Evolutionary conservation across 92 coral and sea anemone genomes (phyloP).

Genomic region (Actinernus sp.): DNA sequence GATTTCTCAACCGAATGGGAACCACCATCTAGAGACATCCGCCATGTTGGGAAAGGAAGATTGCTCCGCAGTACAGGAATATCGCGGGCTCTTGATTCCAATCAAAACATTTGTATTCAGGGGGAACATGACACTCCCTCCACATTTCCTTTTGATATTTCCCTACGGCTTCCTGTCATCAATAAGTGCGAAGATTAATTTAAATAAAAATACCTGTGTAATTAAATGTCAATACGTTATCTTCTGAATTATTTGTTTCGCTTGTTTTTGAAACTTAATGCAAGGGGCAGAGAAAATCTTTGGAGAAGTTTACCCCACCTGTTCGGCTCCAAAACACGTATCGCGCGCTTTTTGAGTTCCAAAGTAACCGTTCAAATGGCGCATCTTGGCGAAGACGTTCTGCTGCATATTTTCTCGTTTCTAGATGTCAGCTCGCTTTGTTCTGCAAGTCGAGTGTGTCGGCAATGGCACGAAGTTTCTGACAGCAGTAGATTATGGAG

Average conservation of each 20-base stretch:
- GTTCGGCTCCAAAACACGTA: slow-evolving; percentile 33
- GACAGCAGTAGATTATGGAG: slow-evolving; percentile 61
- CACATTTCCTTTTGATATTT: too few relatives aligned
- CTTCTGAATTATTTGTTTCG: too few relatives aligned
- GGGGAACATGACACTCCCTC: too few relatives aligned
- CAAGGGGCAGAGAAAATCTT: too few relatives aligned
- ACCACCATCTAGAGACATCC: slow-evolving; percentile 24
- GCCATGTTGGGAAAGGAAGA: slow-evolving; percentile 19
- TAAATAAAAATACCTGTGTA: too few relatives aligned
- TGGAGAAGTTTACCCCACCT: too few relatives aligned
- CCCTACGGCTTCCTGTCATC: too few relatives aligned
- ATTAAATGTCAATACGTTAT: too few relatives aligned
- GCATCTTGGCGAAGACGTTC: slow-evolving; percentile 46
- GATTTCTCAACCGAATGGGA: not conserved
- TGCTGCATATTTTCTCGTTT: slow-evolving; percentile 68
- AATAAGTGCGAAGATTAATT: too few relatives aligned
- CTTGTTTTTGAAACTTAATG: too few relatives aligned
- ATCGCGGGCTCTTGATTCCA: slow-evolving; percentile 68
- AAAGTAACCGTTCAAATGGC: too few relatives aligned
- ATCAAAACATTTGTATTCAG: too few relatives aligned
- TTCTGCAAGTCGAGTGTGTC: slow-evolving; percentile 61
- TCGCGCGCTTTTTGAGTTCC: slow-evolving; percentile 7
- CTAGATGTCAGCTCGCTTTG: slow-evolving; percentile 55
- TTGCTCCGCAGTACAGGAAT: slow-evolving; percentile 7
- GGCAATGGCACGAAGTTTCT: slow-evolving; percentile 56